Conservation (phyloP, 1,140 invertebrate genomes). For the Triops cancriformis region DNA sequence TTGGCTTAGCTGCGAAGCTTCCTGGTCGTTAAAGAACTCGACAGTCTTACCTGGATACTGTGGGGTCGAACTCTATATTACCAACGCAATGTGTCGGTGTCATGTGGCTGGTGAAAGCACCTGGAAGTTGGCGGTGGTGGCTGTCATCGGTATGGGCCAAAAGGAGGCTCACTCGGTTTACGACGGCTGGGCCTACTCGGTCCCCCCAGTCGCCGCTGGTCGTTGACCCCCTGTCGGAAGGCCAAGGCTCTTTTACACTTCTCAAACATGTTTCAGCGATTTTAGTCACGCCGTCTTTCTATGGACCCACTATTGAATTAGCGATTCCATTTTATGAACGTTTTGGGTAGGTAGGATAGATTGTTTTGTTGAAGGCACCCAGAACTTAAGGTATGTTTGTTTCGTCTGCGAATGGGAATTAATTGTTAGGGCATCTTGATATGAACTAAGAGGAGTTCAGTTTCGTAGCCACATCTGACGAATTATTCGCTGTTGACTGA, state of each 20-base stretch:
- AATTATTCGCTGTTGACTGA: too few relatives aligned
- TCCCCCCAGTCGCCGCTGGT: neutral
- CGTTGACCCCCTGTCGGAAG: neutral
- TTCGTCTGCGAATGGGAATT: too few relatives aligned
- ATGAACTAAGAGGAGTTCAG: too few relatives aligned
- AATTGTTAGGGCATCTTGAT: too few relatives aligned
- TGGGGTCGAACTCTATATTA: neutral
- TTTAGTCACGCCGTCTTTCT: too few relatives aligned
- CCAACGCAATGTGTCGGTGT: neutral
- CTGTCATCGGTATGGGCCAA: neutral
- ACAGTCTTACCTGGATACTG: neutral
- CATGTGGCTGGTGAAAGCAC: neutral
- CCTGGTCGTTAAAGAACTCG: neutral
- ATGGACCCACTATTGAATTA: too few relatives aligned
- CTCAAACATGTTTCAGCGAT: too few relatives aligned
- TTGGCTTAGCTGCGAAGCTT: neutral
- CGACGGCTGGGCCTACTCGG: neutral
- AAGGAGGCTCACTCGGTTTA: neutral
- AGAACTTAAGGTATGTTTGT: neutral
- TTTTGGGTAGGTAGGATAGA: too few relatives aligned
- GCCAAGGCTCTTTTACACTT: neutral
- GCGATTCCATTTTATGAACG: too few relatives aligned
- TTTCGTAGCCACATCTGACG: too few relatives aligned
- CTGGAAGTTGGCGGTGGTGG: neutral
- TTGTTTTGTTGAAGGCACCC: too few relatives aligned